Percentiles rank a stretch among this genome's conserved stretches.
Evolutionary conservation across 2,113 vertebrate species (phyloP).

Genomic region (Brienomyrus brachyistius): DNA sequence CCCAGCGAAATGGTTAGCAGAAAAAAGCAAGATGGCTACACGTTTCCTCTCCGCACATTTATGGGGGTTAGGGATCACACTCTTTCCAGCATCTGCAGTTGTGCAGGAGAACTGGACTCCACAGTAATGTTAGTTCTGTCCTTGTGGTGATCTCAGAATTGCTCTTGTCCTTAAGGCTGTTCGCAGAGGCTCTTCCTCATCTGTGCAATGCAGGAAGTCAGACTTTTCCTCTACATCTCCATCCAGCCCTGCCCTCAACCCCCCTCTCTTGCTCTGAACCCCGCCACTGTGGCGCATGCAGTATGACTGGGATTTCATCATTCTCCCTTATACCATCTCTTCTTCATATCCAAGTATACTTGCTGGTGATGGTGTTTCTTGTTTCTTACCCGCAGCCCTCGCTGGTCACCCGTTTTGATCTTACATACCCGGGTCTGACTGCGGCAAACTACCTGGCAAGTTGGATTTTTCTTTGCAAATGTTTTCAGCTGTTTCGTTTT

Average conservation of each 20-base stretch:
- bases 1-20: not conserved
- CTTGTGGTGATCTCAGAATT: not conserved
- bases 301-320: conserved; percentile 32
- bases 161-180: not conserved
- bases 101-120: not conserved
- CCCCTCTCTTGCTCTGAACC: conserved; percentile 1
- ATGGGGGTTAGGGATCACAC: not conserved
- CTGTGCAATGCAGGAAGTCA: conserved; percentile 23
- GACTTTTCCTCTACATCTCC: conserved; percentile 28
- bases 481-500: conserved; percentile 22
- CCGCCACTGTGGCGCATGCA: conserved; percentile 30
- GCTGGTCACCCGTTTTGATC: conserved; percentile 67
- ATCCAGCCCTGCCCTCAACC: conserved; percentile 16
- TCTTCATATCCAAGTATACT: conserved; percentile 28
- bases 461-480: conserved; percentile 48
- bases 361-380: conserved; percentile 49
- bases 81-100: not conserved
- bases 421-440: conserved; percentile 62
- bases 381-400: conserved; percentile 63
- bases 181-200: conserved; percentile 31
- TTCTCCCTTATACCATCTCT: conserved; percentile 20
- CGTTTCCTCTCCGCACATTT: not conserved
- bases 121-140: not conserved
- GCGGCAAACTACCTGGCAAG: conserved; percentile 68
- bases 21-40: not conserved